A percentile compares a stretch with the other conserved stretches of the same genome.
Conservation (phyloP, 1,140 invertebrate genomes). For the Doryteuthis pealeii region DNA sequence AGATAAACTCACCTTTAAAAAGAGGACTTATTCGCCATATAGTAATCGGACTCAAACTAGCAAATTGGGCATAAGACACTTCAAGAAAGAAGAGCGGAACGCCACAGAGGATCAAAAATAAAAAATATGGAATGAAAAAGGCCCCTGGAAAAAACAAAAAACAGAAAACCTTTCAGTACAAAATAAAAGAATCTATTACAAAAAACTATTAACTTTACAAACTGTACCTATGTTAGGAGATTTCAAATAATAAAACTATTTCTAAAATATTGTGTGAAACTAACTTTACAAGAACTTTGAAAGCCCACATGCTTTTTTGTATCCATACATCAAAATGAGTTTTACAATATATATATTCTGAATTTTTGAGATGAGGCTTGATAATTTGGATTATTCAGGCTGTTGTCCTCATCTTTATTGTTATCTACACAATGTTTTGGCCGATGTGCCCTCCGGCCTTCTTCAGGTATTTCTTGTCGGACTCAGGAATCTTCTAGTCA, state of each 20-base stretch:
- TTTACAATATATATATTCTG: too few species aligned
- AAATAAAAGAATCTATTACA: not conserved
- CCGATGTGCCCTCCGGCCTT: too few species aligned
- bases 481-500: too few species aligned
- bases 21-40: conserved; percentile 51
- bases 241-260: not conserved
- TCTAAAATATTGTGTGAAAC: not conserved
- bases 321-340: not conserved
- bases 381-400: too few species aligned
- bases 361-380: too few species aligned
- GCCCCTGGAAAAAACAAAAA: conserved; percentile 64
- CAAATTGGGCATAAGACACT: conserved; percentile 74
- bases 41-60: conserved; percentile 46
- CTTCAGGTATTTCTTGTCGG: too few species aligned
- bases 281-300: not conserved
- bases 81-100: conserved; percentile 76
- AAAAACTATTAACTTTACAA: too few species aligned
- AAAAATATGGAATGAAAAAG: conserved; percentile 72
- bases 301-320: not conserved
- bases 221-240: not conserved
- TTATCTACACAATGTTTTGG: too few species aligned
- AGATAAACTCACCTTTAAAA: conserved; percentile 47
- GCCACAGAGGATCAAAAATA: conserved; percentile 68
- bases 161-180: too few species aligned
- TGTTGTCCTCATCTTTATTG: too few species aligned